phyloP scores from a whole-genome alignment of 2,113 vertebrate species.

The Centrocercus urophasianus region DNA sequence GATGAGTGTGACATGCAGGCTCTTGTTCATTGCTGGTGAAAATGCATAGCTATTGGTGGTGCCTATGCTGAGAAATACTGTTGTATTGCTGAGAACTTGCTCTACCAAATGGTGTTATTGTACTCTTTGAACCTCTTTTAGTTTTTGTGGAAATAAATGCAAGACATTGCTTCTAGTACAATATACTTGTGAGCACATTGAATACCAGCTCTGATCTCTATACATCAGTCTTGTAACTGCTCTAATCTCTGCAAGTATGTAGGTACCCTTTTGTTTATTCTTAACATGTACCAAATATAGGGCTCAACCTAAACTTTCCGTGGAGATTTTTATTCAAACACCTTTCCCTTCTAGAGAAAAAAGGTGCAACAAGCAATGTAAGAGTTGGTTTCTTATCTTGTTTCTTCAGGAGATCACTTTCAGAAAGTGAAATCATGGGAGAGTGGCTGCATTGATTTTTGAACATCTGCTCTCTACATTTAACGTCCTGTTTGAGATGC shows the following conservation, averaged over 20 bases:
- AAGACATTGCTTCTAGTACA: too few relatives aligned
- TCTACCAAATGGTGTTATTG: too few relatives aligned
- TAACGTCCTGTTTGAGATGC: not conserved
- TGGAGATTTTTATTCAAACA: not conserved
- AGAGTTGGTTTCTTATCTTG: not conserved
- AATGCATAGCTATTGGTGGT: too few relatives aligned
- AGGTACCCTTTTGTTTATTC: not conserved
- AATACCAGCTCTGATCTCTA: not conserved
- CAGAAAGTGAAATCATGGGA: not conserved
- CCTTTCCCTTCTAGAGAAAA: not conserved
- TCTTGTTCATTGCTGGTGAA: too few relatives aligned
- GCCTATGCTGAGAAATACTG: too few relatives aligned
- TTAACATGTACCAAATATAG: not conserved
- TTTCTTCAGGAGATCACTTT: not conserved
- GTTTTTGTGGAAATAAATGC: too few relatives aligned
- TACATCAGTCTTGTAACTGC: not conserved
- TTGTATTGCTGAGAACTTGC: too few relatives aligned
- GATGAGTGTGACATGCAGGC: too few relatives aligned
- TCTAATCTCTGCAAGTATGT: not conserved
- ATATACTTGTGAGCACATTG: not conserved
- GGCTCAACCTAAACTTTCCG: not conserved
- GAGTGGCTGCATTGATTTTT: rapidly evolving
- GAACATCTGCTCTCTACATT: not conserved
- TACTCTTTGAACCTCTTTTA: too few relatives aligned
- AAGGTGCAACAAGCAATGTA: not conserved